Evolutionary conservation across 2,888 invertebrate species (phyloP), one percentile per base, ranked within the genome.

Genomic region (Eupithecia vulgata): DNA sequence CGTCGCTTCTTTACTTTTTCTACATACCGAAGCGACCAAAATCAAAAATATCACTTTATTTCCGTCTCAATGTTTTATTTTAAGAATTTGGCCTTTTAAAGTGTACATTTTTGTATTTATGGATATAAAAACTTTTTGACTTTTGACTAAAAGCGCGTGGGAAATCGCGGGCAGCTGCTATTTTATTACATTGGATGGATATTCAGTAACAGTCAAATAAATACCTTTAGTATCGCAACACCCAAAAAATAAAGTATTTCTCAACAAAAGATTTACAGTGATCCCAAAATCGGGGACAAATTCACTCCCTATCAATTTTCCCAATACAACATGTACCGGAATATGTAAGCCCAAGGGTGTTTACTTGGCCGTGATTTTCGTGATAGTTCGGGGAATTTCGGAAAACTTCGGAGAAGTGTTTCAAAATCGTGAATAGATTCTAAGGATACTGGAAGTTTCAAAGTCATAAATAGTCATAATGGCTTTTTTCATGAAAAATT

Each of bases 261-360:
- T 65, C 42, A 42, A 65, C 65, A 42, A 65, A 40, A 25, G 65
- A 65, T 40, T 34, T 40, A 37, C 40, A 21, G 21, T 42, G 13
- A 37, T 42, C 65, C 64, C 40, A 25, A 65, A 65, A 42, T 42
- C 65, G 65, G 25, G 65, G 40, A 42, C 65, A 15, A 40, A 65
- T 65, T 65, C 40, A 65, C 65, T 65, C 65, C 40, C 65, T 65
- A 40, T 65, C 65, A 65, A 65, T 65, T 65, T 65, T 42, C 40
- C 61, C 15, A 40, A 65, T 65, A 65, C 65, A 37, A 37, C n/a
- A 21, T 57, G 57, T 59, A 65, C 5, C 65, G 42, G 65, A 65
- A 65, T 65, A 4, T n/a, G 40, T 65, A 21, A 21, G 8, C 4
- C 10, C 17, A 61, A 61, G 61, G 34, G n/a, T 64, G 6, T 62